These are phyloP conservation scores for Prenolepis imparis DNA, from an alignment of 2,888 invertebrate species.

Conservation along the genomic window DNA sequence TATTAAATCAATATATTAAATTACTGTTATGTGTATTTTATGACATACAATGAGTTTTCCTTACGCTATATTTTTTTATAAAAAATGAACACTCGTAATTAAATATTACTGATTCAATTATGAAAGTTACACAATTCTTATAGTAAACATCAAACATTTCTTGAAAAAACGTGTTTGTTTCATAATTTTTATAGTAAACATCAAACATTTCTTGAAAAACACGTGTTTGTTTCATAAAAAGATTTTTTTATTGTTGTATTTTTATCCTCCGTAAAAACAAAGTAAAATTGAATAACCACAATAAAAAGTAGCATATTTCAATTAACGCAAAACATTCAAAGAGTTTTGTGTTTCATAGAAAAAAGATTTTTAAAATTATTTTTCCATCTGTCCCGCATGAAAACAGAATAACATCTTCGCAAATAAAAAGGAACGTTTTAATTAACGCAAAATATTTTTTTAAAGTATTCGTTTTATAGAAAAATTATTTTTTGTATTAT, in stretches of 20 bases:
- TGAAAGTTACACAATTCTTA: not conserved
- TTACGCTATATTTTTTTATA: too few species aligned
- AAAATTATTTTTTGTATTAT: not conserved
- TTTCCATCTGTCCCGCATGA: not conserved
- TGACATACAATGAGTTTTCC: not conserved
- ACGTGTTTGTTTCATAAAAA: not conserved
- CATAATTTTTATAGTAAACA: not conserved
- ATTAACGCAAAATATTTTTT: not conserved
- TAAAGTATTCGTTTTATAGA: not conserved
- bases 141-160: not conserved
- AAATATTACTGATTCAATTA: not conserved
- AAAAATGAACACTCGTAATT: not conserved
- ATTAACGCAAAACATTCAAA: not conserved
- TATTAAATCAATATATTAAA: not conserved
- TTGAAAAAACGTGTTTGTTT: not conserved
- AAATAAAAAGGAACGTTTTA: not conserved
- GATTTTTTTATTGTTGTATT: not conserved
- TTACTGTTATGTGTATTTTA: not conserved
- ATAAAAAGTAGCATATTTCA: not conserved
- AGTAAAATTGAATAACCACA: not conserved
- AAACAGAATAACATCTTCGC: not conserved
- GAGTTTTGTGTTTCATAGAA: not conserved
- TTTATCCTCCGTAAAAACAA: not conserved
- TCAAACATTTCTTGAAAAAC: not conserved
- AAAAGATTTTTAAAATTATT: not conserved